Conservation (phyloP, 2,888 invertebrate species). For the Apotomis betuletana region DNA sequence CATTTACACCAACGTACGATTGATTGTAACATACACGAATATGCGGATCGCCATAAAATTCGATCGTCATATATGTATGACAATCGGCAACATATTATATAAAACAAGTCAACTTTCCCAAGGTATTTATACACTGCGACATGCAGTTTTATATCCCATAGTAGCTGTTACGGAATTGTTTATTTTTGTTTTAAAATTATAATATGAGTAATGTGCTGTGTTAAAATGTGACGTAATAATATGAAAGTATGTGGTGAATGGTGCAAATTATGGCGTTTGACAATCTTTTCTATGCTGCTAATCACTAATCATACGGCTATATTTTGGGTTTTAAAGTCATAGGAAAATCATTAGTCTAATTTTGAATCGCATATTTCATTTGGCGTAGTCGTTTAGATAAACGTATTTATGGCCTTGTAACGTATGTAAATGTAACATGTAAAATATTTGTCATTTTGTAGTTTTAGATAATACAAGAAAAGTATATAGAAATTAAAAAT, state of each 20-base stretch:
- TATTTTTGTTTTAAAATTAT: too few relatives aligned
- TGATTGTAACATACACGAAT: background rate
- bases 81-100: too few relatives aligned
- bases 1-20: slow-evolving; percentile 20
- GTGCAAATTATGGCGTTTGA: background rate
- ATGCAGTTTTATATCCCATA: too few relatives aligned
- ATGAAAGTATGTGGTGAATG: background rate
- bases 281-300: slow-evolving; percentile 9
- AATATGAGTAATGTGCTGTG: too few relatives aligned
- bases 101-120: too few relatives aligned
- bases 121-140: too few relatives aligned
- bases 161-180: too few relatives aligned
- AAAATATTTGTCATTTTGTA: slow-evolving; percentile 66
- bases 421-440: slow-evolving; percentile 78
- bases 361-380: slow-evolving; percentile 45
- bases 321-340: slow-evolving; percentile 18
- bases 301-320: slow-evolving; percentile 15
- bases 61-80: too few relatives aligned
- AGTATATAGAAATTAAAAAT: slow-evolving; percentile 67
- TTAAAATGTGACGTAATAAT: too few relatives aligned
- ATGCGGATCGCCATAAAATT: background rate
- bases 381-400: slow-evolving; percentile 51
- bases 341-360: slow-evolving; percentile 29
- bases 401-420: slow-evolving; percentile 67
- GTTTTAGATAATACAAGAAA: slow-evolving; percentile 60